Evolutionary conservation across 1,140 invertebrate genomes (phyloP).

Genomic region (Eueides isabella): DNA sequence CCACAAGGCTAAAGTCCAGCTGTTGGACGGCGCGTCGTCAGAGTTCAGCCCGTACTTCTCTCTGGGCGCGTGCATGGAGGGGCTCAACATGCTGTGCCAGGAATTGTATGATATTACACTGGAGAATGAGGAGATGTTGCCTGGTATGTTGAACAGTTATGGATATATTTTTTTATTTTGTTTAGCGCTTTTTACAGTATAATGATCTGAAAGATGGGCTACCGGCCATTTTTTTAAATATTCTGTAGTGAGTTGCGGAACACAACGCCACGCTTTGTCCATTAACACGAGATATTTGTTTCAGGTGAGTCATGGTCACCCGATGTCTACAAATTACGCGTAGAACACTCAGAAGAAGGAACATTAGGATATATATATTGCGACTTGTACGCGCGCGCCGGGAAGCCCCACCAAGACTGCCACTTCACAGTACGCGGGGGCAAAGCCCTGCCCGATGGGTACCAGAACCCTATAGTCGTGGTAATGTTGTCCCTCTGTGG

Average conservation of each 20-base stretch:
- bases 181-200: too few relatives aligned
- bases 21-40: conserved; percentile 85
- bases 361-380: conserved; percentile 97
- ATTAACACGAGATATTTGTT: background rate
- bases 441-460: conserved; percentile 90
- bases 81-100: conserved; percentile 92
- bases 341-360: conserved; percentile 90
- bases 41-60: conserved; percentile 96
- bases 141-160: conserved; percentile 72
- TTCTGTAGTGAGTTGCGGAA: too few relatives aligned
- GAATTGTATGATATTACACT: conserved; percentile 91
- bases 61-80: conserved; percentile 97
- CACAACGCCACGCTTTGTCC: too few relatives aligned
- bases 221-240: too few relatives aligned
- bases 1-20: conserved; percentile 86
- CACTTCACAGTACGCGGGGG: conserved; percentile 99
- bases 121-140: conserved; percentile 85
- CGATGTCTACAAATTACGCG: conserved; percentile 94
- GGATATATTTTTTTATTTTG: too few relatives aligned
- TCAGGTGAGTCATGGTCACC: conserved; percentile 92
- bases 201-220: too few relatives aligned
- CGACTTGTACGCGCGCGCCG: conserved; percentile 95
- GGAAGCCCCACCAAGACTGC: conserved; percentile 98
- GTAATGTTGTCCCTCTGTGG: conserved; percentile 94
- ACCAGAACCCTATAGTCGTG: conserved; percentile 94